Evolutionary conservation across 2,888 invertebrate genomes (phyloP).

Genomic region (Melolontha melolontha): DNA sequence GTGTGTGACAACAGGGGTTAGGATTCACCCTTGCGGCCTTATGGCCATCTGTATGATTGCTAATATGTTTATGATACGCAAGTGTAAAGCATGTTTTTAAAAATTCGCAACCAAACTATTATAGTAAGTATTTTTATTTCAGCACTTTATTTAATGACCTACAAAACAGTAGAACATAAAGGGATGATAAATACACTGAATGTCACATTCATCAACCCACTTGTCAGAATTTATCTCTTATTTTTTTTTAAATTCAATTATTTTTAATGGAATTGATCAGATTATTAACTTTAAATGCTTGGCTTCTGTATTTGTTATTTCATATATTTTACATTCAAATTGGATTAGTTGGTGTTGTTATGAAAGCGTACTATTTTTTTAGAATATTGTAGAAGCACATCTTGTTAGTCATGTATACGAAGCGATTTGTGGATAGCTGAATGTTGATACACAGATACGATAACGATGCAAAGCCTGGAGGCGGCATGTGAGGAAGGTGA

Average conservation of each 20-base stretch:
- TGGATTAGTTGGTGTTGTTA: background rate
- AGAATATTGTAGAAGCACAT: constrained; percentile 24
- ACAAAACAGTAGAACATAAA: constrained; percentile 42
- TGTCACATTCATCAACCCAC: constrained; percentile 52
- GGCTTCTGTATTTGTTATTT: background rate
- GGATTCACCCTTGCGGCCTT: constrained; percentile 65
- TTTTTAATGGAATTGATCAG: background rate
- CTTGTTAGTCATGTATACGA: constrained; percentile 46
- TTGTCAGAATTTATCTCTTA: constrained; percentile 58
- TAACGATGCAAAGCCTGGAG: constrained; percentile 76
- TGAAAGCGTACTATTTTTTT: constrained; percentile 6
- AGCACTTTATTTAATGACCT: constrained; percentile 46
- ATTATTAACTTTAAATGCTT: background rate
- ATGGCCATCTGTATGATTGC: constrained; percentile 58
- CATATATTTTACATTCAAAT: constrained; percentile 1
- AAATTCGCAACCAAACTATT: constrained; percentile 49
- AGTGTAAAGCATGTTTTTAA: constrained; percentile 55
- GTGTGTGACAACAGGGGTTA: constrained; percentile 64
- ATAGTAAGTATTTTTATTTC: constrained; percentile 52
- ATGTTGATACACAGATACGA: constrained; percentile 63
- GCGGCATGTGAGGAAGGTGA: constrained; percentile 76
- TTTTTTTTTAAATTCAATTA: constrained; percentile 1
- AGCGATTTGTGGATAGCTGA: constrained; percentile 62
- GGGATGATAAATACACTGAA: constrained; percentile 45
- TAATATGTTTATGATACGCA: constrained; percentile 54